These are phyloP conservation scores for Belonocnema kinseyi DNA, from an alignment of 1,140 invertebrate species.

Conservation along the genomic window DNA sequence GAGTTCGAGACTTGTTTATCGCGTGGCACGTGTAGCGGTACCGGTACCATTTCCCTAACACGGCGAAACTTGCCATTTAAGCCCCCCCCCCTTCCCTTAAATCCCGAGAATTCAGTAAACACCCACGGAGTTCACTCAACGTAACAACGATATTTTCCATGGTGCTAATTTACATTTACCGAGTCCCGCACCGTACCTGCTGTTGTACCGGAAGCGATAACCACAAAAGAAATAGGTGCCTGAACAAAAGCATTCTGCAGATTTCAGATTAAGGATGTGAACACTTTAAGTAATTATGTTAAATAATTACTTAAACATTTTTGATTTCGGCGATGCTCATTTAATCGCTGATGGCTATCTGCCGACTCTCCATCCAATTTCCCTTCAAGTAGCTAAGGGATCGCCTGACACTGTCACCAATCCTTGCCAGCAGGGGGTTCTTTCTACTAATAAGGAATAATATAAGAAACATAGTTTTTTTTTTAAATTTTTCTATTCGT, in stretches of 20 bases:
- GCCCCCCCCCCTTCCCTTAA: neutral
- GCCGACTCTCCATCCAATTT: no score
- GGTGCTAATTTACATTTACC: neutral
- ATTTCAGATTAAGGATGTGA: no score
- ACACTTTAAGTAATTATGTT: no score
- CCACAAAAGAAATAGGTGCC: neutral
- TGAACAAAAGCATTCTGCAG: neutral
- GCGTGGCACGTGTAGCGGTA: neutral
- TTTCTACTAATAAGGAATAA: no score
- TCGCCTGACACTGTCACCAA: no score
- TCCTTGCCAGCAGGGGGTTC: no score
- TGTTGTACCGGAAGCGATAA: conserved; percentile 6
- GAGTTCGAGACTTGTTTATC: conserved; percentile 6
- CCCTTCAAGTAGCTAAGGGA: no score
- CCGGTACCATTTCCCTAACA: neutral
- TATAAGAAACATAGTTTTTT: no score
- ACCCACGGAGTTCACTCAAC: neutral
- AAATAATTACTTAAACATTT: no score
- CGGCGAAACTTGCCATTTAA: neutral
- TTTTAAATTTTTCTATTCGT: no score
- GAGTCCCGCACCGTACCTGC: neutral
- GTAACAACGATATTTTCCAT: neutral
- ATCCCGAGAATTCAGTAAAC: conserved; percentile 2
- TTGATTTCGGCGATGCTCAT: no score
- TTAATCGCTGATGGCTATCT: no score